These are phyloP conservation scores for Vulpes ferrilata DNA, from an alignment of 2,113 vertebrate species.

Conservation along the genomic window DNA sequence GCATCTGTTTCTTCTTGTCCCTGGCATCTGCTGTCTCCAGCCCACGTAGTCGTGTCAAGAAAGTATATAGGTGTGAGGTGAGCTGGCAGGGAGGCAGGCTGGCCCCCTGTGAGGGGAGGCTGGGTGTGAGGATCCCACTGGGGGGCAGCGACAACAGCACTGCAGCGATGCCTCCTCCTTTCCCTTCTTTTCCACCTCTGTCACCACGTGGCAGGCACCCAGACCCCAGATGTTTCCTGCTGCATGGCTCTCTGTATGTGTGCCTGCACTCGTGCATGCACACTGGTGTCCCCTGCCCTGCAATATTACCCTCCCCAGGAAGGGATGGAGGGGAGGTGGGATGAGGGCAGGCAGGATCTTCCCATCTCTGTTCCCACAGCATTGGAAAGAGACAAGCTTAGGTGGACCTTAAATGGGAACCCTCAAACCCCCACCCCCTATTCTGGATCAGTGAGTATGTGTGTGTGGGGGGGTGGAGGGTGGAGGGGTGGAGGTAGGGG, in stretches of 20 bases:
- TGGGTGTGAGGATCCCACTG: background rate
- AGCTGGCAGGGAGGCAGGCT: background rate
- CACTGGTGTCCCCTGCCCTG: background rate
- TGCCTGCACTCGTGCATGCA: background rate
- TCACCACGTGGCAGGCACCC: background rate
- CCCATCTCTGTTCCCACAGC: background rate
- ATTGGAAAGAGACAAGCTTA: background rate
- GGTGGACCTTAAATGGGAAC: background rate
- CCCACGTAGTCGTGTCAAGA: background rate
- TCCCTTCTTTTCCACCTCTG: background rate
- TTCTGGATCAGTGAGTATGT: background rate
- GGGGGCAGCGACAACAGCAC: background rate
- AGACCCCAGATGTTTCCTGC: conserved; percentile 49
- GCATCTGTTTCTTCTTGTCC: background rate
- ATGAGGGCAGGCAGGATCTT: background rate
- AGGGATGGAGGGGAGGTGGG: background rate
- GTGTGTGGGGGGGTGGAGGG: too few relatives aligned
- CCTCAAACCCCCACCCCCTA: background rate
- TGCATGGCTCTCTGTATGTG: background rate
- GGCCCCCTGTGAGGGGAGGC: background rate
- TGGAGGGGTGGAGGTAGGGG: too few relatives aligned
- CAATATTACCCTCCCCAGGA: background rate
- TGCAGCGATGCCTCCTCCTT: background rate
- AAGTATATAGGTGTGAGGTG: background rate
- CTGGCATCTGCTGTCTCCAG: background rate